A percentile compares a stretch with the other conserved stretches of the same genome.
Evolutionary conservation across 2,888 invertebrate species (phyloP).

Genomic region (Macrophya alboannulata): DNA sequence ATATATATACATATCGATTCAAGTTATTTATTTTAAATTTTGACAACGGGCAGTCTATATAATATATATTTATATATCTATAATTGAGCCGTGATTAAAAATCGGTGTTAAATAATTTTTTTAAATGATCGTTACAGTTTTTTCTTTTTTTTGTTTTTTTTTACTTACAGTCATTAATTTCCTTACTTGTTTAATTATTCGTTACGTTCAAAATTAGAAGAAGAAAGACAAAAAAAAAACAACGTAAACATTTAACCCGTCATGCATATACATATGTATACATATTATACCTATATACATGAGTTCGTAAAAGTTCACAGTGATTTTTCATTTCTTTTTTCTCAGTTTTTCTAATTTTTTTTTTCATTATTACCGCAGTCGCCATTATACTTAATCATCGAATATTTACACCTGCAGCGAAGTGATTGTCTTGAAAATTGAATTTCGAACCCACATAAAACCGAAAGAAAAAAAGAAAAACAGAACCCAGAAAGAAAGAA

Average conservation of each 20-base stretch:
- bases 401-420: neutral
- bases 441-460: neutral
- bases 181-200: no score
- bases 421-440: neutral
- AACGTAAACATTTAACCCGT: neutral
- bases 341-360: neutral
- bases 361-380: neutral
- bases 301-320: neutral
- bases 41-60: neutral
- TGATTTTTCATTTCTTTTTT: neutral
- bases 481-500: no score
- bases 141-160: no score
- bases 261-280: neutral
- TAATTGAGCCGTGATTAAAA: no score
- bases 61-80: no score
- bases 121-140: no score
- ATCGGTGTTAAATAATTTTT: no score
- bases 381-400: neutral
- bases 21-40: neutral
- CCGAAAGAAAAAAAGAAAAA: no score
- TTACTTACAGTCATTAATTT: neutral
- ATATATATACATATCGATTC: neutral
- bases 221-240: neutral
- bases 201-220: no score
- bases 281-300: no score